Evolutionary conservation across 2,113 vertebrate genomes (phyloP), one percentile per base, ranked within the genome.

Genomic region (Choloepus hoffmanni): DNA sequence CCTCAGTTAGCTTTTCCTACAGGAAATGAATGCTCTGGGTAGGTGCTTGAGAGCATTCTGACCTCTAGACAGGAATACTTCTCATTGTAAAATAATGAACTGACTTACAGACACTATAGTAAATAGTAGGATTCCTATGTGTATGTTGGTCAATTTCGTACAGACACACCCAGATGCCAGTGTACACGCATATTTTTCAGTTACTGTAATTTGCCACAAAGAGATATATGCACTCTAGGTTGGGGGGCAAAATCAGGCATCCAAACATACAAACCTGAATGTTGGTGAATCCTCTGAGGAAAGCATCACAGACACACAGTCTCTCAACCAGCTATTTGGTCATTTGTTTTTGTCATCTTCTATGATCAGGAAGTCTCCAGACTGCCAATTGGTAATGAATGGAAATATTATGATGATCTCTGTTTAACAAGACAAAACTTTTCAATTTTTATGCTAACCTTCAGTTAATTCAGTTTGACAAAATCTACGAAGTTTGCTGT

Each of bases 351-450:
- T 62, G 28, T 21, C 62, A 72, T 82, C 36, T 53, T 55, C 77
- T 11, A 70, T 60, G 70, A 60, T 77, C 36, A 95, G 84, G 12
- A 82, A 55, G 72, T 89, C 33, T 73, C 58, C 30, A 86, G 48
- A 40, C 45, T 58, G 15, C 8, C 40, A 89, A 40, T 4, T 33
- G 9, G 12, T 79, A 74, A 68, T 67, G 48, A 86, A 87, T 70
- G 30, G 16, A 76, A 95, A 84, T 43, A 36, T 14, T 72, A 48
- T 33, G 36, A 74, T 76, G 53, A 73, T 63, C 15, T 89, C 89
- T 89, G 19, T 76, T 92, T 79, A 92, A 55, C 78, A 92, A 96
- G 48, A 58, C 55, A 96, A 96, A 96, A 78, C 8, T 28, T 30
- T 85, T 84, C 50, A 4, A 45, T 79, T 74, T 95, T 92, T 60